Evolutionary conservation across 2,888 invertebrate genomes (phyloP), one percentile per base, ranked within the genome.

Genomic region (Protophormia terraenovae): DNA sequence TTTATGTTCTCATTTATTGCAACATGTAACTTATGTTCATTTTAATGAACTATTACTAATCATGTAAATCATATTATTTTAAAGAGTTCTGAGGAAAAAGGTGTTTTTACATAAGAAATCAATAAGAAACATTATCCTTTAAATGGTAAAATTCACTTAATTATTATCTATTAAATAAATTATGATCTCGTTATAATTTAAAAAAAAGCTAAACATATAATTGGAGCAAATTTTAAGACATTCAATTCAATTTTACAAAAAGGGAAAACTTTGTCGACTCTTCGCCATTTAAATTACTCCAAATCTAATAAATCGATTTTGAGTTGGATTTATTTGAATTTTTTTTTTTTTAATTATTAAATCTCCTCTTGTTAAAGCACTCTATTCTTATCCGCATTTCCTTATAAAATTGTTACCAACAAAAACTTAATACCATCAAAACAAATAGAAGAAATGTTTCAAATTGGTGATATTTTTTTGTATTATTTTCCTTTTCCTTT

Each of bases 31-130:
- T 78, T 35, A 73, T 72, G 55, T 80, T 66, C 10, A 14, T 80
- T 73, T 73, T 73, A 80, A 80, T 80, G 53, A 73, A 73, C 58
- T 64, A 73, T 73, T 80, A 47, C 73, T 66, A 27, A 67, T 58
- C 55, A 67, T 38, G 41, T 64, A 67, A 58, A 73, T 58, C 35
- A 58, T 58, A 55, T 67, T 53, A 27, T 27, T 45, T n/a, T 29
- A 38, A 14, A 53, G 24, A 50, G 60, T 24, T n/a, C n/a, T n/a
- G 16, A 29, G 7, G 69, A 19, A 14, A 53, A 16, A 47, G 16
- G 66, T 19, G 53, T 6, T 75, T 16, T 47, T 45, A 32, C 24
- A 38, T 5, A 7, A 16, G 2, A n/a, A 19, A 7, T 16, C 2
- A 16, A 5, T 10, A 16, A 1, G 10, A 38, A 38, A 38, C 38